Base-by-base conservation (phyloP, 2,797 vertebrate species). In the Danio aesculapii region DNA sequence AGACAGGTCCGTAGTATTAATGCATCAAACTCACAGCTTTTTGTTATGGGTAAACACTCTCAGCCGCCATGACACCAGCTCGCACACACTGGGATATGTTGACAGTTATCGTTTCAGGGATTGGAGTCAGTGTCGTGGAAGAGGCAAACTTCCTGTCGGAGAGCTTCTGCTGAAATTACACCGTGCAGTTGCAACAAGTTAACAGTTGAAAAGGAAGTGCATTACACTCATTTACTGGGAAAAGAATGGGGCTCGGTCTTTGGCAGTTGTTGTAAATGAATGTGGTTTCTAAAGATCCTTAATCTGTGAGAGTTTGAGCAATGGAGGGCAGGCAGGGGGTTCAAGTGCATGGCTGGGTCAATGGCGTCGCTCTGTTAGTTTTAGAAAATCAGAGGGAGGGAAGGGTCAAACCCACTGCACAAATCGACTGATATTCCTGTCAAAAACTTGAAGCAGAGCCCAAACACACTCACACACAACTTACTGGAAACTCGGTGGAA, bases 301-400 rank as follows among this genome's bases (percentile, higher is more conserved):
- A 81, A 70, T 77, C 17, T 74, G 43, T 62, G 39, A 19, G 64
- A 53, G 47, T 57, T 58, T 55, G 62, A 68, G 79, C 14, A 47
- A 61, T 77, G 58, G 8, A 57, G 49, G 39, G 63, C 10, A 49
- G 57, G 53, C 11, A 4, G 59, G 61, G 86, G 85, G 85, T 75
- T 88, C 91, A 92, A 92, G 93, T 94, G 92, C 92, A 94, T 84
- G 81, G 90, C 85, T 81, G 88, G 93, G 93, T 92, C 92, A 94
- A 89, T 92, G 91, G 93, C 86, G 90, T 89, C 91, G 93, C 92
- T 94, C 91, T 75, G 86, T 88, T 92, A 90, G 92, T 92, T 94
- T 83, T 76, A 84, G 79, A 83, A 84, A 70, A 84, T 81, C 74
- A 39, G 75, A 59, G 78, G 67, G 75, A 58, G 75, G 70, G 61